Evolutionary conservation across 1,140 invertebrate species (phyloP).

Genomic region (Reticulitermes speratus): DNA sequence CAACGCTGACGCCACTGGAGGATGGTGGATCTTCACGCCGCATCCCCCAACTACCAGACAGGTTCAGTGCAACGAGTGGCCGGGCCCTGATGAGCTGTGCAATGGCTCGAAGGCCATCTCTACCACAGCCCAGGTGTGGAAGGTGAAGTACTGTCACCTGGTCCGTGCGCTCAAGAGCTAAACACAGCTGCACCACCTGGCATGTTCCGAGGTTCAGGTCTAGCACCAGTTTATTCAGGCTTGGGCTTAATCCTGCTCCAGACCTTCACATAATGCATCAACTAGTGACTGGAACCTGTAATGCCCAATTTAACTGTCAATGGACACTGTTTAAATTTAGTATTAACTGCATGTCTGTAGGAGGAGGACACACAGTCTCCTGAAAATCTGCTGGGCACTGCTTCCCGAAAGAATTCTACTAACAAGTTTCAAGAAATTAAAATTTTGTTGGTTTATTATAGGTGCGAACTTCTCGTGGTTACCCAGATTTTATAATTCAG

Average conservation of each 20-base stretch:
- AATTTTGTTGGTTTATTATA: no score
- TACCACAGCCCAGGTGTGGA: constrained; percentile 57
- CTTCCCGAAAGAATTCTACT: no score
- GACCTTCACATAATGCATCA: constrained; percentile 51
- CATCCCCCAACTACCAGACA: constrained; percentile 54
- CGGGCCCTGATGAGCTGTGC: constrained; percentile 49
- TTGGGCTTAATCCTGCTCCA: constrained; percentile 43
- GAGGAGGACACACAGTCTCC: no score
- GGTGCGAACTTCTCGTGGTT: no score
- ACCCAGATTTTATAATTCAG: no score
- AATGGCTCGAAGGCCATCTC: constrained; percentile 52
- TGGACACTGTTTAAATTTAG: no score
- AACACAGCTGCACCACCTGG: constrained; percentile 53
- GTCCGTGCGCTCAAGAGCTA: constrained; percentile 48
- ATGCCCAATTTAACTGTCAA: background rate
- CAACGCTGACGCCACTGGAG: constrained; percentile 51
- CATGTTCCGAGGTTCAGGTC: constrained; percentile 55
- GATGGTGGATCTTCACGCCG: constrained; percentile 53
- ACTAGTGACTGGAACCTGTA: constrained; percentile 55
- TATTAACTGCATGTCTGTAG: no score
- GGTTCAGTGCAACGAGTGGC: constrained; percentile 53
- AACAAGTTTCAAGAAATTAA: no score
- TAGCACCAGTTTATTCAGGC: constrained; percentile 51
- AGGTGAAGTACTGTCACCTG: constrained; percentile 55
- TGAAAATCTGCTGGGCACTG: no score